These are phyloP conservation scores for Ephydatia muelleri DNA, from an alignment of 37 sponge, comb jelly and placozoan species.

Conservation along the genomic window DNA sequence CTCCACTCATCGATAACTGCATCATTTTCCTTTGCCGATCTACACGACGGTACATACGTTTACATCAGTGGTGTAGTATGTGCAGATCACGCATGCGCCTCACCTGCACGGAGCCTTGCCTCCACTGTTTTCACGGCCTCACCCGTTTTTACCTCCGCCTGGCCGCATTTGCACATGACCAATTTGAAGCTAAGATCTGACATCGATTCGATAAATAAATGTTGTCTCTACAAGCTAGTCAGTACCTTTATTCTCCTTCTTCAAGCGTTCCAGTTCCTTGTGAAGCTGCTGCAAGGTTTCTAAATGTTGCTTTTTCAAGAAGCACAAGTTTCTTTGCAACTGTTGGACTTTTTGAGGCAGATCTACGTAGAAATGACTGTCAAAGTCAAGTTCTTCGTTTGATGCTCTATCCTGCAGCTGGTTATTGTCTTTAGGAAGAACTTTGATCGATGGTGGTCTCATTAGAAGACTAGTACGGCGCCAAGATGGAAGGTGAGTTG, in stretches of 20 bases:
- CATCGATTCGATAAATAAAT: not conserved
- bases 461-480: too few relatives aligned
- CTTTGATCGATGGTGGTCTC: too few relatives aligned
- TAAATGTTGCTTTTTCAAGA: conserved; percentile 68
- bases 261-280: conserved; percentile 75
- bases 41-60: too few relatives aligned
- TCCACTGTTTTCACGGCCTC: not conserved
- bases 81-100: not conserved
- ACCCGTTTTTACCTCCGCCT: not conserved
- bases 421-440: too few relatives aligned
- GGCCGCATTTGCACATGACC: conserved; percentile 63
- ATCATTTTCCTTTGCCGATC: not conserved
- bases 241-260: conserved; percentile 86
- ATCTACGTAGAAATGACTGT: too few relatives aligned
- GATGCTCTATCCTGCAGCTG: too few relatives aligned
- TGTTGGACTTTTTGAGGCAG: not conserved
- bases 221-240: not conserved
- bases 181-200: conserved; percentile 71
- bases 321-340: conserved; percentile 65
- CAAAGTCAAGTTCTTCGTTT: too few relatives aligned
- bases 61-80: too few relatives aligned
- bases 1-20: conserved; percentile 10
- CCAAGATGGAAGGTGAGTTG: too few relatives aligned
- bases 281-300: conserved; percentile 77
- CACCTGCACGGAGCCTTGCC: not conserved